phyloP scores from a whole-genome alignment of 2,113 vertebrate species.

The Siniperca knerii region DNA sequence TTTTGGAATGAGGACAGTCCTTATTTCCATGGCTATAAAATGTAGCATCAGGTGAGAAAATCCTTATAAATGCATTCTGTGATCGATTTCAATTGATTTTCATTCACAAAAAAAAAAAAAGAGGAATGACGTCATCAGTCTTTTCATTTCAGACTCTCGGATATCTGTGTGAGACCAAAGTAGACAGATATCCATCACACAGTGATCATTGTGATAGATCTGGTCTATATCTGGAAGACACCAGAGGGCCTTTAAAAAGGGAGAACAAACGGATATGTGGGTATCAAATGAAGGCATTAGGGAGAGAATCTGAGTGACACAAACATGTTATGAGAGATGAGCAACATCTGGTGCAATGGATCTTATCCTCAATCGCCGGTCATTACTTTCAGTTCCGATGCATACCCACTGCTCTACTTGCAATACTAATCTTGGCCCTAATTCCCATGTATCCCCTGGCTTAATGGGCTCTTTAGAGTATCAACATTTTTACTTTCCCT shows the following conservation, averaged over 20 bases:
- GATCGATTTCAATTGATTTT: conserved; percentile 45
- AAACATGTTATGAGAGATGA: conserved; percentile 83
- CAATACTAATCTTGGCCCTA: conserved; percentile 76
- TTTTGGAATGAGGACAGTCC: not conserved
- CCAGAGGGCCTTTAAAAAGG: conserved; percentile 61
- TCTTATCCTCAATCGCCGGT: conserved; percentile 65
- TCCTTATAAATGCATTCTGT: not conserved
- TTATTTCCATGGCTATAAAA: not conserved
- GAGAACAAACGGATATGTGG: conserved; percentile 64
- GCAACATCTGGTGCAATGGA: conserved; percentile 81
- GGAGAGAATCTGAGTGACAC: conserved; percentile 66
- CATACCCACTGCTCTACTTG: conserved; percentile 61
- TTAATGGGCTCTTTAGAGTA: conserved; percentile 81
- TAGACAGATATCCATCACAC: conserved; percentile 69
- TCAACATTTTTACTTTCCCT: conserved; percentile 71
- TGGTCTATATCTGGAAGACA: conserved; percentile 75
- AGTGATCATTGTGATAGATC: conserved; percentile 59
- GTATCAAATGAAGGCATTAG: conserved; percentile 79
- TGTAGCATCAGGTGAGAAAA: not conserved
- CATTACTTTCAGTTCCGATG: conserved; percentile 55
- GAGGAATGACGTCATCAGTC: conserved; percentile 5
- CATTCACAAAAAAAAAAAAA: conserved; percentile 26
- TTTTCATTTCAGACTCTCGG: conserved; percentile 41
- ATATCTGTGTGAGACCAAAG: conserved; percentile 57
- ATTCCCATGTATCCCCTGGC: conserved; percentile 72